These are phyloP conservation scores for Drosophila arizonae DNA, from an alignment of 1,140 invertebrate species.

Conservation along the genomic window DNA sequence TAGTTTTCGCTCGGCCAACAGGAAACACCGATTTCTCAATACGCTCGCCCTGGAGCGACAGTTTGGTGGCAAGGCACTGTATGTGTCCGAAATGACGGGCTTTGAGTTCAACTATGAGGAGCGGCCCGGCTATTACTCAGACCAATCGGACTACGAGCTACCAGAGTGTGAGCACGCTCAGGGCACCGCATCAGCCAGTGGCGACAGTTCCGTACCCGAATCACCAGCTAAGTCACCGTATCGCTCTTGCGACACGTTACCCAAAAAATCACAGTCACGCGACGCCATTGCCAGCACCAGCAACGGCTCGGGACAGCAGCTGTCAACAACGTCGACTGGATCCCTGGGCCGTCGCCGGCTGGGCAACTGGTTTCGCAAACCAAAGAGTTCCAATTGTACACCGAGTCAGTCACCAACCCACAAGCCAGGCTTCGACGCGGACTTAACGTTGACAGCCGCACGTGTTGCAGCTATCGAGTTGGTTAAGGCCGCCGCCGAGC, in stretches of 20 bases:
- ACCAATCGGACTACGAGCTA: constrained; percentile 76
- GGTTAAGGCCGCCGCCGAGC: constrained; percentile 46
- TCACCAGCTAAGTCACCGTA: constrained; percentile 73
- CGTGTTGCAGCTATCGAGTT: constrained; percentile 68
- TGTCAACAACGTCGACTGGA: constrained; percentile 57
- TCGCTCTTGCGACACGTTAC: constrained; percentile 69
- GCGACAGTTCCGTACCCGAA: constrained; percentile 74
- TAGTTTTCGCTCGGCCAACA: constrained; percentile 79
- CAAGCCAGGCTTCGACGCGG: constrained; percentile 69
- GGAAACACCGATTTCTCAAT: constrained; percentile 78
- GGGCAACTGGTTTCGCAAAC: constrained; percentile 82
- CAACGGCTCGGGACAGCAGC: constrained; percentile 36
- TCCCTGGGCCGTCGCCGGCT: constrained; percentile 75
- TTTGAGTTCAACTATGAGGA: constrained; percentile 78
- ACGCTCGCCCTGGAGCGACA: constrained; percentile 80
- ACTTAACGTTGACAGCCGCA: constrained; percentile 63
- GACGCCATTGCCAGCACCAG: constrained; percentile 57
- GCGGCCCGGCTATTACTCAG: constrained; percentile 64
- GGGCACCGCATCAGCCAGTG: constrained; percentile 61
- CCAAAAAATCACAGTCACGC: constrained; percentile 73
- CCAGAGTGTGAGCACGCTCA: constrained; percentile 52
- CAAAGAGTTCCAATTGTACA: constrained; percentile 79
- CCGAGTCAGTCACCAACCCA: constrained; percentile 82
- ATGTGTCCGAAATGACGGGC: constrained; percentile 77
- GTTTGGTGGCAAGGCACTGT: constrained; percentile 76